Conservation (phyloP, 2,113 vertebrate species). For the Poeciliopsis occidentalis region DNA sequence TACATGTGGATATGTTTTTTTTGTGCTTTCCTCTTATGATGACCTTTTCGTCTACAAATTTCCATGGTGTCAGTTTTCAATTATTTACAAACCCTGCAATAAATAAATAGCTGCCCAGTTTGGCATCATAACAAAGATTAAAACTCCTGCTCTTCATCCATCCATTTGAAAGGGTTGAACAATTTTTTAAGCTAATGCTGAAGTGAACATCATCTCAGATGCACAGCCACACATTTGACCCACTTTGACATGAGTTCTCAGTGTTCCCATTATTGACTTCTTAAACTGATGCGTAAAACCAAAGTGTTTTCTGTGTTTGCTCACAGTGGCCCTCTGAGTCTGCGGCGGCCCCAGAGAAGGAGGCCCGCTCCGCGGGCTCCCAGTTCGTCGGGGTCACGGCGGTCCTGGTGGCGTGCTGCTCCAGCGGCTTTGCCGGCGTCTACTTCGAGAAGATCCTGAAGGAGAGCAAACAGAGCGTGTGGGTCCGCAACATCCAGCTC, state of each 20-base stretch:
- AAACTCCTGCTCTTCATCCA: too few species aligned
- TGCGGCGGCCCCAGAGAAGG: slow-evolving; percentile 71
- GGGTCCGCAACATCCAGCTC: slow-evolving; percentile 98
- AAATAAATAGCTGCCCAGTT: too few species aligned
- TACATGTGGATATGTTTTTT: too few species aligned
- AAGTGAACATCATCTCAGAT: not conserved
- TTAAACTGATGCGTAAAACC: not conserved
- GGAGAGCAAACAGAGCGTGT: too few species aligned
- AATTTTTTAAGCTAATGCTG: too few species aligned
- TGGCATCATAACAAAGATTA: too few species aligned
- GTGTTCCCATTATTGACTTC: not conserved
- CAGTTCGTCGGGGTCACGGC: slow-evolving; percentile 90
- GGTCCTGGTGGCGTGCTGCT: slow-evolving; percentile 94
- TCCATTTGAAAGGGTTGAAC: too few species aligned
- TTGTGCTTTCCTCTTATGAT: too few species aligned
- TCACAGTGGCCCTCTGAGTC: slow-evolving; percentile 91
- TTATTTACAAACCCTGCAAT: not conserved
- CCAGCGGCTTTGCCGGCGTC: slow-evolving; percentile 96
- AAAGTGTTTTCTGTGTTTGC: not conserved
- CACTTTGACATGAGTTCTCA: not conserved
- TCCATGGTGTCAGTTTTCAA: too few species aligned
- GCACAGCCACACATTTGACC: not conserved
- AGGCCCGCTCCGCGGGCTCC: slow-evolving; percentile 85
- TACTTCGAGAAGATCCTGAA: slow-evolving; percentile 99
- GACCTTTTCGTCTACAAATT: too few species aligned